Conservation (phyloP, 2,797 vertebrate genomes). For the Cetoscarus ocellatus region DNA sequence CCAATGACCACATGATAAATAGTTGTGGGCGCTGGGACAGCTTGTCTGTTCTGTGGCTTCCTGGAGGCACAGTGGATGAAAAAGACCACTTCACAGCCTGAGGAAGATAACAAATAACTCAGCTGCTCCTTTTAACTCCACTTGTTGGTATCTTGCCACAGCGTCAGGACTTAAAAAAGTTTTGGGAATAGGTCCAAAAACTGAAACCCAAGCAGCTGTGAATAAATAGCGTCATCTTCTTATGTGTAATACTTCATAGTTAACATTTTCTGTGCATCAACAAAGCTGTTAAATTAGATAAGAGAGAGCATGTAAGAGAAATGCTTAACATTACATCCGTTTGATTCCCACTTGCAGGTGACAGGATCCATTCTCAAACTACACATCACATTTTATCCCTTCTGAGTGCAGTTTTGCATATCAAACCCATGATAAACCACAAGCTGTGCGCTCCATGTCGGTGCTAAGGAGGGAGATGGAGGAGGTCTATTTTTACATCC, state of each 20-base stretch:
- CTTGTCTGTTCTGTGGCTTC: conserved; percentile 17
- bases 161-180: conserved; percentile 25
- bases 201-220: conserved; percentile 6
- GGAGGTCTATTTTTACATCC: conserved; percentile 69
- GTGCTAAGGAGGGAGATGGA: conserved; percentile 38
- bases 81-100: conserved; percentile 26
- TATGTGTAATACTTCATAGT: conserved; percentile 12
- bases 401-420: conserved; percentile 55
- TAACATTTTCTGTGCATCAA: conserved; percentile 41
- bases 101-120: conserved; percentile 22
- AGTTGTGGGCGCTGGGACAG: conserved; percentile 11
- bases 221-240: conserved; percentile 1
- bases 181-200: conserved; percentile 19
- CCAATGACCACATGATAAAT: conserved; percentile 20
- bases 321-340: conserved; percentile 27
- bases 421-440: conserved; percentile 63
- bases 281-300: conserved; percentile 49
- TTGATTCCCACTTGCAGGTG: conserved; percentile 62
- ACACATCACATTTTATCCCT: conserved; percentile 34
- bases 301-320: conserved; percentile 21
- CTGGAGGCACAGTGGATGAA: conserved; percentile 26
- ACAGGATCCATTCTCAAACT: conserved; percentile 41
- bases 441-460: conserved; percentile 18
- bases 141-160: conserved; percentile 43
- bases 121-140: conserved; percentile 34